Percentiles rank a stretch among this genome's conserved stretches.
Conservation (phyloP, 2,888 invertebrate genomes). For the Pachycephus smyrnensis region DNA sequence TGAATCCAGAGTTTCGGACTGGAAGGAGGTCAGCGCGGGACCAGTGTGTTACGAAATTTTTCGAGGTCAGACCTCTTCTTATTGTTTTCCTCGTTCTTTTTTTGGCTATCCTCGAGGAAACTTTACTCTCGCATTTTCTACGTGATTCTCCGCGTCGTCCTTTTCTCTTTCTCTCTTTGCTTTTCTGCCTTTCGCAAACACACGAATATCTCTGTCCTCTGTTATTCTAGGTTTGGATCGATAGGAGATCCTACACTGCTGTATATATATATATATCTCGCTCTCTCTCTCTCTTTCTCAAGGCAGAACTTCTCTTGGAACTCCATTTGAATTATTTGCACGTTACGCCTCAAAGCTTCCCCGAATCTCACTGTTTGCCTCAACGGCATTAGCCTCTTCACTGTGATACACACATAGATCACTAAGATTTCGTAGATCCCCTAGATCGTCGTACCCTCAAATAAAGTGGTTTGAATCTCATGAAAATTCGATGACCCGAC, state of each 20-base stretch:
- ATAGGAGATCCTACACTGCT: background rate
- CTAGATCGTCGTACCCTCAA: background rate
- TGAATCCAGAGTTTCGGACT: conserved; percentile 12
- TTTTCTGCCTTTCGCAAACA: background rate
- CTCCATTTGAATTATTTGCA: conserved; percentile 53
- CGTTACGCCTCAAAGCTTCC: conserved; percentile 47
- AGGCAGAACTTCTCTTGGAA: conserved; percentile 38
- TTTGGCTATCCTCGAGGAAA: background rate
- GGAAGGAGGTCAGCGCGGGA: background rate
- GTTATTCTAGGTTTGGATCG: background rate
- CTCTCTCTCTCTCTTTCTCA: background rate
- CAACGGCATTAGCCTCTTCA: conserved; percentile 38
- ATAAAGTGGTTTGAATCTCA: background rate
- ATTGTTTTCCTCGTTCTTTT: background rate
- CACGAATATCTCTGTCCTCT: conserved; percentile 2
- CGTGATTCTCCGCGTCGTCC: conserved; percentile 17
- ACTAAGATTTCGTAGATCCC: background rate
- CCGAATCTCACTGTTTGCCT: conserved; percentile 35
- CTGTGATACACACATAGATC: background rate
- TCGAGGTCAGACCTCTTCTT: background rate
- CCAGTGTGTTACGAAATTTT: conserved; percentile 18
- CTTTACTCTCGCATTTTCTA: background rate
- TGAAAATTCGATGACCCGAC: background rate
- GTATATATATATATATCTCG: background rate
- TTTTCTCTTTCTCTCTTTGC: conserved; percentile 20